phyloP scores from a whole-genome alignment of 2,888 invertebrate genomes.

The Xestia rhomboidea region DNA sequence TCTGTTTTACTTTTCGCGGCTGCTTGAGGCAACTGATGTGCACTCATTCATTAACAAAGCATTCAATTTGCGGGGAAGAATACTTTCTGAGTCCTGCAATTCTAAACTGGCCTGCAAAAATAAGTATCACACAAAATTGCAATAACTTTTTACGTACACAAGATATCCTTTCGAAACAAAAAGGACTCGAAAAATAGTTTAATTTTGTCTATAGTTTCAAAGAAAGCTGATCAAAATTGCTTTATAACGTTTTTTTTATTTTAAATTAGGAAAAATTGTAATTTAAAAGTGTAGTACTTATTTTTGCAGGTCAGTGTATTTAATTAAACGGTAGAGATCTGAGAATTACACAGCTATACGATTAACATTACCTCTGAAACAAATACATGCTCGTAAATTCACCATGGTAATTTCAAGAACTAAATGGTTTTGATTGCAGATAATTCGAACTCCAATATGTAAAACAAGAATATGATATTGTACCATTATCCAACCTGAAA shows the following conservation, averaged over 20 bases:
- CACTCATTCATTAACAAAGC: slow-evolving; percentile 9
- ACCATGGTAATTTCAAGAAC: slow-evolving; percentile 31
- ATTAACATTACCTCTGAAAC: slow-evolving; percentile 8
- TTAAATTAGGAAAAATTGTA: too few relatives aligned
- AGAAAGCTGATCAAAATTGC: too few relatives aligned
- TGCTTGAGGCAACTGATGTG: not conserved
- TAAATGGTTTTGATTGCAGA: slow-evolving; percentile 24
- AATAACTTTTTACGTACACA: too few relatives aligned
- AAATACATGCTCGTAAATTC: slow-evolving; percentile 15
- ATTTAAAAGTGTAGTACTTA: too few relatives aligned
- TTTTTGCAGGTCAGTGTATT: too few relatives aligned
- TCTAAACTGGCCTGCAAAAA: too few relatives aligned
- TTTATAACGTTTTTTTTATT: too few relatives aligned
- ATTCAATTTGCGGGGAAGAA: not conserved
- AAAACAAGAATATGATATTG: slow-evolving; percentile 23
- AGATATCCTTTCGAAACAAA: too few relatives aligned
- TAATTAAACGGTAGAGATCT: not conserved
- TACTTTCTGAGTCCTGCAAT: not conserved
- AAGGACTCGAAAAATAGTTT: too few relatives aligned
- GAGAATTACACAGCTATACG: not conserved
- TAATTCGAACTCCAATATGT: slow-evolving; percentile 23
- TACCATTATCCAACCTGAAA: slow-evolving; percentile 36
- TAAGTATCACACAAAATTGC: too few relatives aligned
- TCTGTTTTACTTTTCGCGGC: slow-evolving; percentile 5
- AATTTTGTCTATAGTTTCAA: too few relatives aligned